Percentiles rank a stretch among this genome's conserved stretches.
phyloP scores from a whole-genome alignment of 2,797 vertebrate genomes.

The Pteropus rufus region DNA sequence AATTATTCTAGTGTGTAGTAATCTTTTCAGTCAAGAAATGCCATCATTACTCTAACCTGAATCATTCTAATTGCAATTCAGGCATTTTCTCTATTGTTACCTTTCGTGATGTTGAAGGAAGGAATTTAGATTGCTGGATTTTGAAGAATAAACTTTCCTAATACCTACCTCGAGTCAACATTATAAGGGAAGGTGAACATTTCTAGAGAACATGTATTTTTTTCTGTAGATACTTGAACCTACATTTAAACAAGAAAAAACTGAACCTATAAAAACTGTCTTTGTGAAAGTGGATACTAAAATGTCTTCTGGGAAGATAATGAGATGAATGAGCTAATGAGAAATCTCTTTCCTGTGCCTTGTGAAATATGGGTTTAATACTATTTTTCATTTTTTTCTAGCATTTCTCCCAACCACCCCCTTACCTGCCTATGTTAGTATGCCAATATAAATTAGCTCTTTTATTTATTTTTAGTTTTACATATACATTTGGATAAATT shows the following conservation, averaged over 20 bases:
- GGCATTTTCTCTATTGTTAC: neutral
- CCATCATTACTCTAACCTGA: neutral
- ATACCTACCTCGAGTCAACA: neutral
- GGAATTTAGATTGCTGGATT: neutral
- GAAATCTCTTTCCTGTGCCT: slow-evolving; percentile 2
- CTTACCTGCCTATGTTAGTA: neutral
- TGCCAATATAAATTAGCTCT: slow-evolving; percentile 7
- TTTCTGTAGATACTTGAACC: neutral
- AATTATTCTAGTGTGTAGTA: neutral
- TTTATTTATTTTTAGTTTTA: slow-evolving; percentile 62
- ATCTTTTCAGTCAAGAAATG: neutral
- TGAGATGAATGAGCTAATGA: slow-evolving; percentile 48
- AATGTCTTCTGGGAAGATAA: slow-evolving; percentile 44
- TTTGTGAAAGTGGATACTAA: slow-evolving; percentile 39
- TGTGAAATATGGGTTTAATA: slow-evolving; percentile 58
- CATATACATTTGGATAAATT: slow-evolving; percentile 55
- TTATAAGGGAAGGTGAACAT: neutral
- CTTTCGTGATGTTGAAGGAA: neutral
- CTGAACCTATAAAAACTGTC: neutral
- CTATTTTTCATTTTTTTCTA: slow-evolving; percentile 40
- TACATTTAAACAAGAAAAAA: slow-evolving; percentile 42
- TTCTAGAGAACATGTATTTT: slow-evolving; percentile 23
- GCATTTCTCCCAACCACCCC: neutral
- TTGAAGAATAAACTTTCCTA: neutral
- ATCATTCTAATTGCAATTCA: neutral